phyloP scores from a whole-genome alignment of 2,113 vertebrate genomes.

The Channa argus region DNA sequence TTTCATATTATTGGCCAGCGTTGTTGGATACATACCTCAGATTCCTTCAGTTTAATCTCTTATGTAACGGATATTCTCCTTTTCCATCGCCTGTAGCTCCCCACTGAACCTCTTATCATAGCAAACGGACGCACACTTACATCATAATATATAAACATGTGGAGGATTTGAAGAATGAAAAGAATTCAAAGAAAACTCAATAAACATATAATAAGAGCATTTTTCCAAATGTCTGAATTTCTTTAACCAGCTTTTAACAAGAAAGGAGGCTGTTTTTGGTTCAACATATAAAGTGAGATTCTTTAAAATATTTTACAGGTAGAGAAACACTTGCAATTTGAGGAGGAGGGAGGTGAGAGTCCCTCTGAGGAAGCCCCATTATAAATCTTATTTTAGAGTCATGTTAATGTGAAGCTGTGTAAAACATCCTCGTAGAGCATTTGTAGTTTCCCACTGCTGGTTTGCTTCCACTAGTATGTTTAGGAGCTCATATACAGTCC shows the following conservation, averaged over 20 bases:
- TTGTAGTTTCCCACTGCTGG: constrained; percentile 46
- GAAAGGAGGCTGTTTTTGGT: neutral
- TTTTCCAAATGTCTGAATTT: neutral
- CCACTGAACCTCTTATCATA: constrained; percentile 55
- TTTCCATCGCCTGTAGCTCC: constrained; percentile 63
- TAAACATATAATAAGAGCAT: constrained; percentile 10
- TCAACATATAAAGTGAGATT: constrained; percentile 19
- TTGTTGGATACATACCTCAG: constrained; percentile 77
- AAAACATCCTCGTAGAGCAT: constrained; percentile 14
- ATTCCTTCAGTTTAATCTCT: constrained; percentile 82
- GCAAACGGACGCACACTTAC: constrained; percentile 42
- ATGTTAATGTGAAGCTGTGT: constrained; percentile 37
- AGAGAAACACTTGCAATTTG: constrained; percentile 20
- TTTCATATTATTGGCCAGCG: constrained; percentile 69
- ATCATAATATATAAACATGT: constrained; percentile 48
- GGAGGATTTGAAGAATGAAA: constrained; percentile 28
- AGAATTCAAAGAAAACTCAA: constrained; percentile 41
- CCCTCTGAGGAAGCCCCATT: constrained; percentile 18
- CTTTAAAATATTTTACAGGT: constrained; percentile 7
- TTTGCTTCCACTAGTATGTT: neutral
- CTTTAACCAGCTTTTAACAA: neutral
- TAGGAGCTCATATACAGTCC: neutral
- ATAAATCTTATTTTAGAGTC: constrained; percentile 29
- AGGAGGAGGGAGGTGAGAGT: constrained; percentile 9
- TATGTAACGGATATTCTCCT: constrained; percentile 80